Evolutionary conservation across 1,140 invertebrate species (phyloP).

Genomic region (Ylistrum balloti): DNA sequence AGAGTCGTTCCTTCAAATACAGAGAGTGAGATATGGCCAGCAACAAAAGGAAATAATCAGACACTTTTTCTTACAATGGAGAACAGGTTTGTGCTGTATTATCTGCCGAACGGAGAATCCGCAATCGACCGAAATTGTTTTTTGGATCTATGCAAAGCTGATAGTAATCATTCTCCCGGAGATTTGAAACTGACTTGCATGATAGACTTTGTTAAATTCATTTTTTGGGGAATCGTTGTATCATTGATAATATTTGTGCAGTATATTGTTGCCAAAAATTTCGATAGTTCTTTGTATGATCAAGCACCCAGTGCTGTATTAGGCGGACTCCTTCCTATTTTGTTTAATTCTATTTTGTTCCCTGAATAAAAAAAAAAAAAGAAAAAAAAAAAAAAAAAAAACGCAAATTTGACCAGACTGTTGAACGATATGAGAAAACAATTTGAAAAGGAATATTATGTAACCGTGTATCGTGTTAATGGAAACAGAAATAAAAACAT

Average conservation of each 20-base stretch:
- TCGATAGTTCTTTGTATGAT: background rate
- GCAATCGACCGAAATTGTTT: background rate
- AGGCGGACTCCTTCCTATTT: background rate
- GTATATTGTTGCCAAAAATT: background rate
- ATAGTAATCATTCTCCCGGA: background rate
- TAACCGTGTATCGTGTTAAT: no score
- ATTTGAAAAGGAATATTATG: background rate
- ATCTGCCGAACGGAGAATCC: background rate
- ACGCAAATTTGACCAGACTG: background rate
- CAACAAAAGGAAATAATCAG: background rate
- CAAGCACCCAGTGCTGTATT: background rate
- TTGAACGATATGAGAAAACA: background rate
- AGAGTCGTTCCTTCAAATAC: background rate
- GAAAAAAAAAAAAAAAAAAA: no score
- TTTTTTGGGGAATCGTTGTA: background rate
- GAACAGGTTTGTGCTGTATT: background rate
- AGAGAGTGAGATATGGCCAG: background rate
- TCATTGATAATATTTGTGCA: background rate
- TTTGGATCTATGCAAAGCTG: background rate
- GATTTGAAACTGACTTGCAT: background rate
- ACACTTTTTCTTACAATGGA: background rate
- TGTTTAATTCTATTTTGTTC: background rate
- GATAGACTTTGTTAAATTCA: background rate
- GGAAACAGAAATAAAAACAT: no score
- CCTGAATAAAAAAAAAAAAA: no score